phyloP scores from a whole-genome alignment of 1,140 invertebrate species.

The Drosophila littoralis region DNA sequence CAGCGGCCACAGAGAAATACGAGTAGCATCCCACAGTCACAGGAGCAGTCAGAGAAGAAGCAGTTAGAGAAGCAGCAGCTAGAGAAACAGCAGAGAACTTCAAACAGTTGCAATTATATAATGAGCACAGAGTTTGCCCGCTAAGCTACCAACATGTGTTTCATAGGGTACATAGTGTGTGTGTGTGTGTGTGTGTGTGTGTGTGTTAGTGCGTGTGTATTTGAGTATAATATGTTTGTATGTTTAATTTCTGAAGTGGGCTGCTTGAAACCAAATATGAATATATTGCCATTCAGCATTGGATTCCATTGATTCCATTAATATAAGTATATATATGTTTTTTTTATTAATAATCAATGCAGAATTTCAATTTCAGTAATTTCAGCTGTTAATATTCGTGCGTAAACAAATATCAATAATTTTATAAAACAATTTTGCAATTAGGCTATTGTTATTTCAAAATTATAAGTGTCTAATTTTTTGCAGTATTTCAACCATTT shows the following conservation, averaged over 20 bases:
- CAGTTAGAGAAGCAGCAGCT: not conserved
- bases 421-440: too few relatives aligned
- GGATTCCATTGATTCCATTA: too few relatives aligned
- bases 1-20: slow-evolving; percentile 26
- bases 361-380: too few relatives aligned
- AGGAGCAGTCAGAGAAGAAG: not conserved
- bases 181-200: slow-evolving; percentile 32
- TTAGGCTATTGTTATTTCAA: too few relatives aligned
- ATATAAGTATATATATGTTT: too few relatives aligned
- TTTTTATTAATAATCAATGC: too few relatives aligned
- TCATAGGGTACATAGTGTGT: slow-evolving; percentile 10
- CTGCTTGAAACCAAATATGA: slow-evolving; percentile 9
- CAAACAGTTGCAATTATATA: slow-evolving; percentile 79
- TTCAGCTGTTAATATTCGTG: too few relatives aligned
- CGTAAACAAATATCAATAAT: too few relatives aligned
- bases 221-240: slow-evolving; percentile 8
- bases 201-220: slow-evolving; percentile 1
- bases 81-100: slow-evolving; percentile 49
- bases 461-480: too few relatives aligned
- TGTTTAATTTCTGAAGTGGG: slow-evolving; percentile 37
- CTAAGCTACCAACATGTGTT: slow-evolving; percentile 44
- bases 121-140: slow-evolving; percentile 57
- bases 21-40: slow-evolving; percentile 1
- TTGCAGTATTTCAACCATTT: too few relatives aligned
- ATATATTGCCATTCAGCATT: too few relatives aligned